phyloP scores from a whole-genome alignment of 2,797 vertebrate species.

The Parambassis ranga region DNA sequence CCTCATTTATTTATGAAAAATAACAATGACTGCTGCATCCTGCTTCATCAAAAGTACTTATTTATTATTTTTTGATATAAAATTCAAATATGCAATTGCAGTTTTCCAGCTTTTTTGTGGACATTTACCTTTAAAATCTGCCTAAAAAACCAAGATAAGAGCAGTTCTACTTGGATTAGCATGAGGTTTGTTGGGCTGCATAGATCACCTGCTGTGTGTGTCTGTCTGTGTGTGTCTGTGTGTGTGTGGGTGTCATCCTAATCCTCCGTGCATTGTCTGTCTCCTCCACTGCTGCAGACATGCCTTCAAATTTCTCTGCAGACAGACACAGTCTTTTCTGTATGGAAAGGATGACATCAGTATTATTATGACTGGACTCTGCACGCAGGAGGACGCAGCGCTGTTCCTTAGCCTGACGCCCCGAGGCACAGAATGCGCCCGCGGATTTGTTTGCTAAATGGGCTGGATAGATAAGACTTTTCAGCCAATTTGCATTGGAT shows the following conservation, averaged over 20 bases:
- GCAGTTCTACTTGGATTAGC: neutral
- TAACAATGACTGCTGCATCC: too few relatives aligned
- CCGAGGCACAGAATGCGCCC: slow-evolving; percentile 18
- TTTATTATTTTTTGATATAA: too few relatives aligned
- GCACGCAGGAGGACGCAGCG: slow-evolving; percentile 10
- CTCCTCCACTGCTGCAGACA: slow-evolving; percentile 7
- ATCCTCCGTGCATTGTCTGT: slow-evolving; percentile 5
- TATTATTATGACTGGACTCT: slow-evolving; percentile 33
- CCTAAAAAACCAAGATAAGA: neutral
- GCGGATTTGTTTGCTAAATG: slow-evolving; percentile 60
- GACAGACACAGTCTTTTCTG: slow-evolving; percentile 20
- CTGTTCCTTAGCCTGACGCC: slow-evolving; percentile 21
- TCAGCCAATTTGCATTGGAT: slow-evolving; percentile 34
- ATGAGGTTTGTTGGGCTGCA: neutral
- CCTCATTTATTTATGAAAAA: too few relatives aligned
- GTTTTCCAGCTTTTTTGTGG: neutral
- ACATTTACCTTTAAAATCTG: neutral
- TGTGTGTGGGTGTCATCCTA: too few relatives aligned
- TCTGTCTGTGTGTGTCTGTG: too few relatives aligned
- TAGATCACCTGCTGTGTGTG: too few relatives aligned
- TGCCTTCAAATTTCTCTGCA: slow-evolving; percentile 14
- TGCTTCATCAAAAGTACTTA: too few relatives aligned
- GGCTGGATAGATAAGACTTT: slow-evolving; percentile 50
- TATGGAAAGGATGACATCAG: slow-evolving; percentile 36
- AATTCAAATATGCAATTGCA: too few relatives aligned